Conservation (phyloP, 1,140 invertebrate species). For the Drosophila quadrilineata region DNA sequence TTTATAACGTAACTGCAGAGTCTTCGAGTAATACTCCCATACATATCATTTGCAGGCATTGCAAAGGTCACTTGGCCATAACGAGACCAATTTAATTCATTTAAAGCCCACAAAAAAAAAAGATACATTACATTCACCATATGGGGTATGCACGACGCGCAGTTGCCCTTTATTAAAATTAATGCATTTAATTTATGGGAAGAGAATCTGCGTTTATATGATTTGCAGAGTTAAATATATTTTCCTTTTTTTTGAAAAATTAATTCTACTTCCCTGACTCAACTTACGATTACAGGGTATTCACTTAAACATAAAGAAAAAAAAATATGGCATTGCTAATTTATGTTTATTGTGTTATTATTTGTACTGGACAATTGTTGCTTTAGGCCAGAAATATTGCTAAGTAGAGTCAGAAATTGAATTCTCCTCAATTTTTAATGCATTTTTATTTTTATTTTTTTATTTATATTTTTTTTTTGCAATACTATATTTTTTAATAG, state of each 20-base stretch:
- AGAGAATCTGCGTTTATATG: too few relatives aligned
- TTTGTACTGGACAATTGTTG: slow-evolving; percentile 47
- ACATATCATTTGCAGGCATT: slow-evolving; percentile 2
- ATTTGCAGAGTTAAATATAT: too few relatives aligned
- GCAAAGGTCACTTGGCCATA: slow-evolving; percentile 58
- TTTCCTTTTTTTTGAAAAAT: too few relatives aligned
- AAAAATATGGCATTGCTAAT: slow-evolving; percentile 48
- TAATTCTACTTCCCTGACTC: too few relatives aligned
- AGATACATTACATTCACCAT: not conserved
- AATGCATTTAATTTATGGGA: too few relatives aligned
- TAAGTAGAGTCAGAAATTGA: slow-evolving; percentile 45
- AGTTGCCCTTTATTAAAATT: too few relatives aligned
- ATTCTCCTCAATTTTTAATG: too few relatives aligned
- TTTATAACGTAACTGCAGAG: slow-evolving; percentile 32
- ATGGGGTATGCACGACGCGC: not conserved
- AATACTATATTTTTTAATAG: slow-evolving; percentile 59
- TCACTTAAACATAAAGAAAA: not conserved
- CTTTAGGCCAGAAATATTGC: slow-evolving; percentile 41
- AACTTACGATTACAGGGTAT: not conserved
- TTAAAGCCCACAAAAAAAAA: slow-evolving; percentile 10
- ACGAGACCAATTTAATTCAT: slow-evolving; percentile 47
- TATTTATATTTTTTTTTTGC: too few relatives aligned
- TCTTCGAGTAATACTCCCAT: slow-evolving; percentile 6
- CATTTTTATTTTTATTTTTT: slow-evolving; percentile 32
- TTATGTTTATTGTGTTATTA: slow-evolving; percentile 71